phyloP scores from a whole-genome alignment of 1,140 invertebrate genomes.

The Caerostris extrusa region DNA sequence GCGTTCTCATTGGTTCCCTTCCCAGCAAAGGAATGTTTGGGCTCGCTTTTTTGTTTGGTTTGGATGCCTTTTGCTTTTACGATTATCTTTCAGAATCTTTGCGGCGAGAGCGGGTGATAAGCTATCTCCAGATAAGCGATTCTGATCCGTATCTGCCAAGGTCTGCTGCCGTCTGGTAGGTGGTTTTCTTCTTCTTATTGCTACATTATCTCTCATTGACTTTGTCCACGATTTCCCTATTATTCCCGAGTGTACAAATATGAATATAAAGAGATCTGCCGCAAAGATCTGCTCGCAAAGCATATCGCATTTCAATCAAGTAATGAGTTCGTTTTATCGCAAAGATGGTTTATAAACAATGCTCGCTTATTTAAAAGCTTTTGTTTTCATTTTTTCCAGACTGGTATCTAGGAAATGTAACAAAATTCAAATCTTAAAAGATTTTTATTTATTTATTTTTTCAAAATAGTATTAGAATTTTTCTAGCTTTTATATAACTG shows the following conservation, averaged over 20 bases:
- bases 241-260: background rate
- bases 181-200: background rate
- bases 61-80: background rate
- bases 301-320: background rate
- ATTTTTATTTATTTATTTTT: too few species aligned
- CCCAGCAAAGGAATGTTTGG: background rate
- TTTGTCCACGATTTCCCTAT: background rate
- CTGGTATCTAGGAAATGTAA: too few species aligned
- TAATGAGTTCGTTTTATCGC: background rate
- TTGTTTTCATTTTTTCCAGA: too few species aligned
- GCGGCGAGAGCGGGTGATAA: background rate
- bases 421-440: too few species aligned
- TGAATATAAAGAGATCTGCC: background rate
- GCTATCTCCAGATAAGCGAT: constrained; percentile 46
- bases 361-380: too few species aligned
- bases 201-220: constrained; percentile 13
- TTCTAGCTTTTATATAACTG: too few species aligned
- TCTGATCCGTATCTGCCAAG: constrained; percentile 57
- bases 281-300: background rate
- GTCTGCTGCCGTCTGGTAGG: background rate
- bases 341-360: background rate
- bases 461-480: too few species aligned
- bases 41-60: background rate
- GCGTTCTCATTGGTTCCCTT: background rate
- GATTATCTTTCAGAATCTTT: constrained; percentile 46